Evolutionary conservation across 2,888 invertebrate species (phyloP).

Genomic region (Lepidocyrtinus sp.): DNA sequence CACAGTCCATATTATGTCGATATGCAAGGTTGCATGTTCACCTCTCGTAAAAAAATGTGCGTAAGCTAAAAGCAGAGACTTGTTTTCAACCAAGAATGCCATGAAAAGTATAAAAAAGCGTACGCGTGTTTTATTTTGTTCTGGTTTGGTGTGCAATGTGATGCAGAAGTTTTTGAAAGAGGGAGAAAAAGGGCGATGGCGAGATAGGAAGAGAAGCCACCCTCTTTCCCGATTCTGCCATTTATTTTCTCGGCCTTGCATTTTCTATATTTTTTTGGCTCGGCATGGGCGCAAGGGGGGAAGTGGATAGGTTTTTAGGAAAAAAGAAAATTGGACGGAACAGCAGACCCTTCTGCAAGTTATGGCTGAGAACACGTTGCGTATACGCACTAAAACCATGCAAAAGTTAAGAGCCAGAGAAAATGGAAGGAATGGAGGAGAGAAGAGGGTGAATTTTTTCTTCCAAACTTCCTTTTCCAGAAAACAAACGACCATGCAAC

Average conservation of each 20-base stretch:
- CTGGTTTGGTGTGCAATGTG: constrained; percentile 15
- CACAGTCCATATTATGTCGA: constrained; percentile 38
- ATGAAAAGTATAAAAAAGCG: neutral
- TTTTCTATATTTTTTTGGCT: constrained; percentile 10
- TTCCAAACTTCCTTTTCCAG: neutral
- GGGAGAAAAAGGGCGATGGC: constrained; percentile 31
- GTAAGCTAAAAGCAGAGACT: neutral
- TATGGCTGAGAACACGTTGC: neutral
- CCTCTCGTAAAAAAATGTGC: constrained; percentile 12
- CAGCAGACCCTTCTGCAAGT: constrained; percentile 16
- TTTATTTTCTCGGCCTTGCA: constrained; percentile 53
- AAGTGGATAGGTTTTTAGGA: neutral
- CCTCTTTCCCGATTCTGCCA: constrained; percentile 50
- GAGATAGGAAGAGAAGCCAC: constrained; percentile 45
- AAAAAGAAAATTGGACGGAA: neutral
- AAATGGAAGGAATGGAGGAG: constrained; percentile 3
- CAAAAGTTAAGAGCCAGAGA: constrained; percentile 16
- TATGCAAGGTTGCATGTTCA: constrained; percentile 42
- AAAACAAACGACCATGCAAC: no score
- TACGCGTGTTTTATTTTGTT: constrained; percentile 6
- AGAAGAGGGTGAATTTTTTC: constrained; percentile 16
- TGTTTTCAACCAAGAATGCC: neutral
- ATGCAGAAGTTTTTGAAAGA: constrained; percentile 17
- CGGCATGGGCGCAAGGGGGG: neutral
- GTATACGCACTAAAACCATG: neutral